Evolutionary conservation across 35 echinoderm and acorn worm species (phyloP), one percentile per base, ranked within the genome.

Genomic region (Ophiothrix spiculata): DNA sequence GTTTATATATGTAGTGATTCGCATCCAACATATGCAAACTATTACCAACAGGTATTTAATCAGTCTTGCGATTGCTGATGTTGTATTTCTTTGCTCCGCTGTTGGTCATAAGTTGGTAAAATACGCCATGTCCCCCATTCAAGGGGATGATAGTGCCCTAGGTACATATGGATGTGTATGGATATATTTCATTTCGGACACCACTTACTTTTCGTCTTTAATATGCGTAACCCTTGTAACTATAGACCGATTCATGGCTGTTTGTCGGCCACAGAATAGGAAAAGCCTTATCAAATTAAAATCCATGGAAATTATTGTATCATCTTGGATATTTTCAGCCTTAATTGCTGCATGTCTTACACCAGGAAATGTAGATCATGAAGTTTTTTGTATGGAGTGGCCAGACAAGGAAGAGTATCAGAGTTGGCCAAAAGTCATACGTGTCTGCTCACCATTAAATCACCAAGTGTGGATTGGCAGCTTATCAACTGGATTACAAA

Each of bases 41-140:
- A 85, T 88, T 35, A 98, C 92, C 32, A 98, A 98, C 56, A 86
- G 89, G 64, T 98, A 98, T 56, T 45, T 98, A 4, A 64, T 91
- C 1, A 94, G 90, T 74, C 42, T 98, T 80, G 95, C 95, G 0
- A 77, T 94, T 0, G 88, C 91, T 10, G 95, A 98, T 60, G 78
- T 93, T 6, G 60, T 98, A 32, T 98, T 93, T 73, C 85, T 98
- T 15, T 23, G 87, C 17, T 80, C 90, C 11, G 95, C 92, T 0
- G 88, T 98, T 37, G 91, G 88, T 1, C 91, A 98, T 32, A 98
- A 98, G 81, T 37, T 98, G 14, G 81, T 74, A 77, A 75, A 76
- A 15, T 94, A 87, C 75, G 40, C 49, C 15, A 41, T 56, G 12
- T 93, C 95, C 0, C 91, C 92, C 0, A 88, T 91, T 13, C 54